Percentiles rank a stretch among this genome's conserved stretches.
phyloP scores from a whole-genome alignment of 2,113 vertebrate genomes.

The Globicephala melas region DNA sequence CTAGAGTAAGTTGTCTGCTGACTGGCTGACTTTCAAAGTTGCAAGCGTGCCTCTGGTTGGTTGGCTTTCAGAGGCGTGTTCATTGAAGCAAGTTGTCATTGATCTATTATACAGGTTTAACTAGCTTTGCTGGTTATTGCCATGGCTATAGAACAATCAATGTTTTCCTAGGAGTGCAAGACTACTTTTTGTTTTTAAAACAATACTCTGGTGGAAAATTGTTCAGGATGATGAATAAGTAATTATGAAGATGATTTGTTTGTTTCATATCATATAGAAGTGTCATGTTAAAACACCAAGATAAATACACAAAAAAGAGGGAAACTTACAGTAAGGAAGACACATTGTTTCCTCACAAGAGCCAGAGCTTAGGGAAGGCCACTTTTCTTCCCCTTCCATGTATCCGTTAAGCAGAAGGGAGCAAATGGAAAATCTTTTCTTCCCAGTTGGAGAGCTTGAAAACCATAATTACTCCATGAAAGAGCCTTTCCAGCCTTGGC shows the following conservation, averaged over 20 bases:
- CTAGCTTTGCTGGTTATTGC: not conserved
- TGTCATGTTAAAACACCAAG: not conserved
- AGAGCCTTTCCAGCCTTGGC: not conserved
- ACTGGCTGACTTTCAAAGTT: not conserved
- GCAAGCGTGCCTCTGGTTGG: not conserved
- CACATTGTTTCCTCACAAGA: not conserved
- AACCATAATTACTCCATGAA: not conserved
- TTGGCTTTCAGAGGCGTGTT: not conserved
- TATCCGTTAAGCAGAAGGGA: not conserved
- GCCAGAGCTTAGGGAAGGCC: not conserved
- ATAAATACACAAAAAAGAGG: not conserved
- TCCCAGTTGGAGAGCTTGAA: not conserved
- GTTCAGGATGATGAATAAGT: not conserved
- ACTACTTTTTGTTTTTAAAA: not conserved
- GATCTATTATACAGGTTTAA: not conserved
- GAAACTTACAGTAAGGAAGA: not conserved
- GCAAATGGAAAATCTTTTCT: not conserved
- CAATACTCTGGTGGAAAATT: not conserved
- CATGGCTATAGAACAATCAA: not conserved
- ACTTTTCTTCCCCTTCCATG: not conserved
- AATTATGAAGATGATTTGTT: not conserved
- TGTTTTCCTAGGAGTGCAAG: not conserved
- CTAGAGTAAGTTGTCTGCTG: not conserved
- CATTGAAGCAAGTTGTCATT: not conserved
- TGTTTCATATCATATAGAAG: not conserved